A percentile compares a stretch with the other conserved stretches of the same genome.
Evolutionary conservation across 2,113 vertebrate genomes (phyloP).

Genomic region (Fulica atra): DNA sequence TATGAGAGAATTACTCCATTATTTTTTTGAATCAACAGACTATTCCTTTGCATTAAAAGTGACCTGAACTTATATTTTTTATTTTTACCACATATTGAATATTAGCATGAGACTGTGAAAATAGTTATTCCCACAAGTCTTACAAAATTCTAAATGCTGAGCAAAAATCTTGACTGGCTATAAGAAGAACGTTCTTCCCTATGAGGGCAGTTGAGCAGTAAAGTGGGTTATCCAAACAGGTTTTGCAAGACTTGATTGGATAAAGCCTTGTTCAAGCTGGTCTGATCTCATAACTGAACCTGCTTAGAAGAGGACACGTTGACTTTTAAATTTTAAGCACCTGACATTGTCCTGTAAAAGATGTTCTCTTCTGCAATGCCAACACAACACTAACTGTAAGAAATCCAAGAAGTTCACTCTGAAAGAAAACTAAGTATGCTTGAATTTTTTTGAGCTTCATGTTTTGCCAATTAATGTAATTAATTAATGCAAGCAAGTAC

Average conservation of each 20-base stretch:
- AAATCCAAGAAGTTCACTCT: background rate
- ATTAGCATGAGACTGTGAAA: slow-evolving; percentile 43
- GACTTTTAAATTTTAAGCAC: slow-evolving; percentile 67
- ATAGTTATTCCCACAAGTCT: slow-evolving; percentile 7
- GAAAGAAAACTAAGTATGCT: slow-evolving; percentile 14
- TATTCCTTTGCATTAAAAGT: slow-evolving; percentile 15
- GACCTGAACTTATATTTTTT: background rate
- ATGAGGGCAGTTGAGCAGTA: background rate
- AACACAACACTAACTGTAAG: slow-evolving; percentile 31
- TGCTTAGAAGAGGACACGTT: background rate
- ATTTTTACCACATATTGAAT: slow-evolving; percentile 37
- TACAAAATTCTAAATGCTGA: slow-evolving; percentile 51
- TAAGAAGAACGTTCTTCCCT: background rate
- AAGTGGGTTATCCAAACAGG: background rate
- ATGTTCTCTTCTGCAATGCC: slow-evolving; percentile 29
- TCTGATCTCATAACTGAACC: background rate
- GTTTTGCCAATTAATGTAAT: background rate
- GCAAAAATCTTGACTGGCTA: background rate
- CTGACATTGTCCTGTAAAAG: slow-evolving; percentile 68
- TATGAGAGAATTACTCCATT: background rate
- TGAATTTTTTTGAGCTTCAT: slow-evolving; percentile 4
- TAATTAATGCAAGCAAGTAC: background rate
- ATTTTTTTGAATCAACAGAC: background rate
- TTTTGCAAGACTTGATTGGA: background rate
- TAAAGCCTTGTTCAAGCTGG: background rate